Evolutionary conservation across 2,113 vertebrate genomes (phyloP).

Genomic region (Datnioides undecimradiatus): DNA sequence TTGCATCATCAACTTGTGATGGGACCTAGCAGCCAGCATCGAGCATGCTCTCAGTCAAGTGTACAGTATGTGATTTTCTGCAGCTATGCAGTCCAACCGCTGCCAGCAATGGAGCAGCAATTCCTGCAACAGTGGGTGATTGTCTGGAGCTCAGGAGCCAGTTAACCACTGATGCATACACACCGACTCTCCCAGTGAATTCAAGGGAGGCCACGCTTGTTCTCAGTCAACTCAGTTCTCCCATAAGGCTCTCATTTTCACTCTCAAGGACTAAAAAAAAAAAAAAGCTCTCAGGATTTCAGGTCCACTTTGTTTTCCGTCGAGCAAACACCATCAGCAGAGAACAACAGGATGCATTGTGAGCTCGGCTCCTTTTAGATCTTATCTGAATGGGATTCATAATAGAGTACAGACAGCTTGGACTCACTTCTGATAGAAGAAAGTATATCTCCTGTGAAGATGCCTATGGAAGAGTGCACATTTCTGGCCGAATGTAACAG

Average conservation of each 20-base stretch:
- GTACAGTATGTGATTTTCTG: constrained; percentile 35
- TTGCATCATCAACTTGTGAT: constrained; percentile 1
- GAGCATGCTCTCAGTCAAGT: constrained; percentile 24
- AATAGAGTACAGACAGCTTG: constrained; percentile 49
- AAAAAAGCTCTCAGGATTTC: constrained; percentile 26
- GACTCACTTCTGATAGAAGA: constrained; percentile 48
- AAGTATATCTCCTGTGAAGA: constrained; percentile 31
- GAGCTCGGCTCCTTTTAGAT: constrained; percentile 34
- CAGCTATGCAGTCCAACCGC: constrained; percentile 31
- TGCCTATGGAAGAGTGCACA: constrained; percentile 30
- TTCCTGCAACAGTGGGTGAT: constrained; percentile 73
- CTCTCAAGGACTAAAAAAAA: constrained; percentile 19
- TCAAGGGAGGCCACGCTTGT: constrained; percentile 62
- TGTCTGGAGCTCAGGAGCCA: constrained; percentile 72
- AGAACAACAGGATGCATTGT: constrained; percentile 47
- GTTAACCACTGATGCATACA: constrained; percentile 75
- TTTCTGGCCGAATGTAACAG: constrained; percentile 61
- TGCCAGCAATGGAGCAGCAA: constrained; percentile 56
- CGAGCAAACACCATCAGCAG: constrained; percentile 39
- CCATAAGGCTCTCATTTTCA: constrained; percentile 62
- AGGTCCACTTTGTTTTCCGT: constrained; percentile 47
- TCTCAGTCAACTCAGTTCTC: constrained; percentile 38
- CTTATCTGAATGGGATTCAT: constrained; percentile 45
- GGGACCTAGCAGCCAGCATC: not conserved
- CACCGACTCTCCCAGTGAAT: constrained; percentile 64